Evolutionary conservation across 2,888 invertebrate genomes (phyloP).

Genomic region (Germaria angustata): DNA sequence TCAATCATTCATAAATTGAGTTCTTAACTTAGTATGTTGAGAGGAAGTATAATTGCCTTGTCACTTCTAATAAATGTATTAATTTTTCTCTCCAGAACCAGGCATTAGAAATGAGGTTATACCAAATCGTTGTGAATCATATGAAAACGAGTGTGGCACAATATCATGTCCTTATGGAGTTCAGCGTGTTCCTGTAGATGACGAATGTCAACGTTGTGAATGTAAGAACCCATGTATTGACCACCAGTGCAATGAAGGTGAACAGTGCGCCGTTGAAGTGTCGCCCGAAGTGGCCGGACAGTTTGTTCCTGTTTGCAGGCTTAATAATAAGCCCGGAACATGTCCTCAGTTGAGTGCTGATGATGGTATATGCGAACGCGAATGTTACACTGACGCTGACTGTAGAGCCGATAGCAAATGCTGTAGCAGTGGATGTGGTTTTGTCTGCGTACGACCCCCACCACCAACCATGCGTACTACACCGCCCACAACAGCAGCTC

Average conservation of each 20-base stretch:
- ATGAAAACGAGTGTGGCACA: constrained; percentile 83
- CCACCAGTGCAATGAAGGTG: constrained; percentile 83
- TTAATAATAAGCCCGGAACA: constrained; percentile 84
- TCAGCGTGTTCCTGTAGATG: constrained; percentile 82
- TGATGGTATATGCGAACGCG: constrained; percentile 83
- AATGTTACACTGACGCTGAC: constrained; percentile 90
- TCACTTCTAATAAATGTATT: not conserved
- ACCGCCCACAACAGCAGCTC: constrained; percentile 79
- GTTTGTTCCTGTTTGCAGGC: constrained; percentile 77
- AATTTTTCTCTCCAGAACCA: constrained; percentile 61
- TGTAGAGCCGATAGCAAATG: constrained; percentile 90
- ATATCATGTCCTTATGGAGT: constrained; percentile 87
- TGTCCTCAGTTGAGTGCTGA: constrained; percentile 82
- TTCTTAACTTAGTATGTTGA: not conserved
- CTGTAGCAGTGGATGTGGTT: constrained; percentile 89
- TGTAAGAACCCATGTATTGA: constrained; percentile 88
- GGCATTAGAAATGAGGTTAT: constrained; percentile 71
- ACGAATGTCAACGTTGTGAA: constrained; percentile 86
- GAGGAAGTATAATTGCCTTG: not conserved
- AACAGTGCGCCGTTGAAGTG: constrained; percentile 86
- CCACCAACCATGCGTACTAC: constrained; percentile 77
- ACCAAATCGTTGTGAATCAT: constrained; percentile 82
- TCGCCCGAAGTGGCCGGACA: constrained; percentile 71
- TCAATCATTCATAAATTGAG: not conserved
- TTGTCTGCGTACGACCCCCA: constrained; percentile 84